These are phyloP conservation scores for Sweltsa coloradensis DNA, from an alignment of 1,140 invertebrate genomes.

Conservation along the genomic window DNA sequence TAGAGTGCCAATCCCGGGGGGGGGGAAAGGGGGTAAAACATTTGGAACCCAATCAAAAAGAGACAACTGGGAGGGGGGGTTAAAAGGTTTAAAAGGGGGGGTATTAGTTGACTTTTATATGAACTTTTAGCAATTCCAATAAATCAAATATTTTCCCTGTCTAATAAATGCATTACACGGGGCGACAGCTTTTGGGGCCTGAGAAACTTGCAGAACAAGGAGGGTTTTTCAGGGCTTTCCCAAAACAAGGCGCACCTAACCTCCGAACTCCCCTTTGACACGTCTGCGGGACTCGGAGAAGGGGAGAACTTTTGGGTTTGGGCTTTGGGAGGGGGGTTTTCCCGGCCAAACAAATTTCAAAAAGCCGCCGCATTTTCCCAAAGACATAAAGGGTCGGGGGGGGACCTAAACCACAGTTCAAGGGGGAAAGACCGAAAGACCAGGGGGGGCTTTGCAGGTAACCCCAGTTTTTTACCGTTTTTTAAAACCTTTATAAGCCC, in stretches of 20 bases:
- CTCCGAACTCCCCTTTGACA: constrained; percentile 85
- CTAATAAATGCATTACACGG: too few species aligned
- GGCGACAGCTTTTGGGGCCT: constrained; percentile 88
- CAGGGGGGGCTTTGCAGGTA: constrained; percentile 39
- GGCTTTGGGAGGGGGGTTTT: constrained; percentile 87
- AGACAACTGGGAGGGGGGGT: too few species aligned
- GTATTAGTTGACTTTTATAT: too few species aligned
- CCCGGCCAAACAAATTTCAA: constrained; percentile 99
- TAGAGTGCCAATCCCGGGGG: too few species aligned
- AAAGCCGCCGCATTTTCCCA: constrained; percentile 93
- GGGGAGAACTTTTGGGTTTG: constrained; percentile 69
- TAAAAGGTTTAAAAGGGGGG: too few species aligned
- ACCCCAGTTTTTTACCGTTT: constrained; percentile 2
- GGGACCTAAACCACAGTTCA: constrained; percentile 94
- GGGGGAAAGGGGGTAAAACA: too few species aligned
- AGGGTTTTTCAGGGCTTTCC: constrained; percentile 97
- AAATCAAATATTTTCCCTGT: too few species aligned
- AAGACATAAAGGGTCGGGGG: constrained; percentile 99
- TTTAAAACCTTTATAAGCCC: constrained; percentile 5
- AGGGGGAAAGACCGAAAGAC: constrained; percentile 46
- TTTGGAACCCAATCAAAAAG: too few species aligned
- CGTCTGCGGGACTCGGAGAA: constrained; percentile 97
- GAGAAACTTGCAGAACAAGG: constrained; percentile 99
- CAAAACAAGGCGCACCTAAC: constrained; percentile 98
- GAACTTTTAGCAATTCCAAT: too few species aligned